Evolutionary conservation across 2,888 invertebrate species (phyloP).

Genomic region (Cynaeus angustus): DNA sequence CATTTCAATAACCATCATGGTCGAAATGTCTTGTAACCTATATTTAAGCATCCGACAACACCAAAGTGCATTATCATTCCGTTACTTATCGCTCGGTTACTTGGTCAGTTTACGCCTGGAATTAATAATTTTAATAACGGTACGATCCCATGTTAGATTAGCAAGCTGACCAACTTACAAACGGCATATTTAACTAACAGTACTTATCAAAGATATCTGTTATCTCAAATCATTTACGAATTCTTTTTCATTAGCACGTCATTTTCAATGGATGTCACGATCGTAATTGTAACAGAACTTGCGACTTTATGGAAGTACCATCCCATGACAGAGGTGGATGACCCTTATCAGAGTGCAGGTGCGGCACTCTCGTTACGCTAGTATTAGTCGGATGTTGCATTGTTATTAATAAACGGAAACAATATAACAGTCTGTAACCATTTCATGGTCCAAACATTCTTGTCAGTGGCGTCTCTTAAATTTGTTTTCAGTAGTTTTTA

Average conservation of each 20-base stretch:
- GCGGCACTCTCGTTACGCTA: slow-evolving; percentile 51
- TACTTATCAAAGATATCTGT: slow-evolving; percentile 3
- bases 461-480: slow-evolving; percentile 13
- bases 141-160: slow-evolving; percentile 12
- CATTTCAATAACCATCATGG: no score
- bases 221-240: not conserved
- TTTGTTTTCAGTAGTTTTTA: no score
- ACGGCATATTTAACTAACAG: slow-evolving; percentile 27
- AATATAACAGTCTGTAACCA: slow-evolving; percentile 28
- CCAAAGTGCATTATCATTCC: slow-evolving; percentile 29
- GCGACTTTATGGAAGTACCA: slow-evolving; percentile 17
- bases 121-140: slow-evolving; percentile 39
- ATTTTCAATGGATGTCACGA: slow-evolving; percentile 9
- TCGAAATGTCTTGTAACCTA: not conserved
- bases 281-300: slow-evolving; percentile 30
- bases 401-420: slow-evolving; percentile 46
- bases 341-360: slow-evolving; percentile 48
- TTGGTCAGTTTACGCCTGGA: slow-evolving; percentile 36
- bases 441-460: slow-evolving; percentile 23
- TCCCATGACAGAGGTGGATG: slow-evolving; percentile 45
- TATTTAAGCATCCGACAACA: not conserved
- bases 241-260: not conserved
- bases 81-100: slow-evolving; percentile 31
- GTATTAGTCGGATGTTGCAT: slow-evolving; percentile 44
- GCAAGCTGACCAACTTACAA: slow-evolving; percentile 15